A percentile compares a stretch with the other conserved stretches of the same genome.
These are phyloP conservation scores for Tuta absoluta DNA, from an alignment of 2,888 invertebrate species.

Conservation along the genomic window DNA sequence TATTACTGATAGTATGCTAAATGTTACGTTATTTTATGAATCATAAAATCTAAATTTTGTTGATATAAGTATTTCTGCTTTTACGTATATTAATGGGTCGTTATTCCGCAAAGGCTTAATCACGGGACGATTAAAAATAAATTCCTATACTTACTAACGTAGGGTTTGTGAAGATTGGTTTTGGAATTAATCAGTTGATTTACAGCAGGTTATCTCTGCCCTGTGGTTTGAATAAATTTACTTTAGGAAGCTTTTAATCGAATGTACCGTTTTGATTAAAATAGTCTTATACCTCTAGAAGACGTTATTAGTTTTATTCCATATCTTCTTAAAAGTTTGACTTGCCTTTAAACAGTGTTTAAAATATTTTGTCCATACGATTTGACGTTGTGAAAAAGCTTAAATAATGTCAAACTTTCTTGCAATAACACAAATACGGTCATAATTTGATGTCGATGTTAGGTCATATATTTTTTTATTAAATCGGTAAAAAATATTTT, in stretches of 20 bases:
- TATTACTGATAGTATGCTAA: no score
- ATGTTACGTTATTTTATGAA: background rate
- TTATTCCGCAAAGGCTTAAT: constrained; percentile 7
- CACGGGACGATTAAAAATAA: constrained; percentile 9
- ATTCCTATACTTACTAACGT: constrained; percentile 39
- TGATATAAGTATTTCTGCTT: background rate
- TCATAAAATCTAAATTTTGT: no score
- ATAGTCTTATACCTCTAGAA: constrained; percentile 12
- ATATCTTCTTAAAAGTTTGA: background rate
- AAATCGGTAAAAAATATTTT: no score
- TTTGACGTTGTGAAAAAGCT: no score
- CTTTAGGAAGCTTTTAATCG: constrained; percentile 29
- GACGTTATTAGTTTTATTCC: background rate
- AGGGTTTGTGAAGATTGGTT: constrained; percentile 44
- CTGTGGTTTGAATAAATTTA: constrained; percentile 43
- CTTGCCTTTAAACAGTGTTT: no score
- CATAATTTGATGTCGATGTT: no score
- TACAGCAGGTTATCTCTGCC: constrained; percentile 40
- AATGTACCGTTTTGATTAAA: constrained; percentile 12
- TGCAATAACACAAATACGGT: no score
- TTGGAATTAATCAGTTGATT: constrained; percentile 55
- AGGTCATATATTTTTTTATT: no score
- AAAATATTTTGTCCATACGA: no score
- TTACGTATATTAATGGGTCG: background rate
- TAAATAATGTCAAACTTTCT: no score